Base-by-base conservation (phyloP, 1,140 invertebrate species). In the Tribolium castaneum region DNA sequence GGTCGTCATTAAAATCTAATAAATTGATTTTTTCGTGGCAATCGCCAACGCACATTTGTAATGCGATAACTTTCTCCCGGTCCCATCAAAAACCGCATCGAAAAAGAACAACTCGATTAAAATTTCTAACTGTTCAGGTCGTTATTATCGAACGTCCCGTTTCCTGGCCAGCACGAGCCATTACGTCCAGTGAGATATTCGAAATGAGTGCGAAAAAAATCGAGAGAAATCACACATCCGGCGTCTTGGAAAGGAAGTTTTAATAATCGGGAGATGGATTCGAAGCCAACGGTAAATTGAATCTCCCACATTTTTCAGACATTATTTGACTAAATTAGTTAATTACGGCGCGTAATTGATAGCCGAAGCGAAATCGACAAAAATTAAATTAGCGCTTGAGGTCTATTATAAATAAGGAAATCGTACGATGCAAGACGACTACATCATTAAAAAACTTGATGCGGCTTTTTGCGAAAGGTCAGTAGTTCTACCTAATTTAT, bases 1-100 rank as follows among this genome's bases (percentile, higher is more conserved):
- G 56, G 73, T 52, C 19, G 73, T 56, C 73, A 75, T 75, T 75
- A 75, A 75, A 75, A 75, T 59, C 52, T 75, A 75, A 75, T 75
- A 59, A 75, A 75, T 51, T 54, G 49, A 56, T 75, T 75, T 56
- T 59, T 59, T 75, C 52, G 6, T 14, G 3, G 50, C 19, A 54
- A 59, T 59, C 54, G 54, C 54, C 54, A 59, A 59, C 54, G 22
- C 19, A 22, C 14, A 59, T 25, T 25, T 66, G 59, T 35, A 66
- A 66, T 13, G 59, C 59, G 59, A 66, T 66, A 66, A 66, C 59
- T 66, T 66, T 66, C 59, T 66, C 59, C 59, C 6, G 22, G 30
- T 4, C 9, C n/a, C 39, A 66, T 66, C 34, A 66, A 66, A 66
- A 66, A 35, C 3, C 10, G 0, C 6, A 7, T 52, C 13, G 6